Base-by-base conservation (phyloP, 2,113 vertebrate genomes). In the Aspiorhynchus laticeps region DNA sequence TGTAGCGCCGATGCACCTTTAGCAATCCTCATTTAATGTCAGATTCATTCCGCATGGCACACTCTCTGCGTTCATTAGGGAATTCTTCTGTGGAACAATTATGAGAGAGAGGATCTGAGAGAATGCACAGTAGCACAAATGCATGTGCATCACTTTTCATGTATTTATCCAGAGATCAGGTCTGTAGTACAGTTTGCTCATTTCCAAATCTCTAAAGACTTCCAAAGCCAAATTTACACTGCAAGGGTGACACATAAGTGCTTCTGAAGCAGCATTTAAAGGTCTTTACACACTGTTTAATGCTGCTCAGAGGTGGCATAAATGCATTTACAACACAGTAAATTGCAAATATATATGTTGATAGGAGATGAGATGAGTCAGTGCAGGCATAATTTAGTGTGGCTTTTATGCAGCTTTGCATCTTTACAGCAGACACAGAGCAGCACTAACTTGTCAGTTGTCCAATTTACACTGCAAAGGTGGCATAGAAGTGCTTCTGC, bases 1-100 rank as follows among this genome's bases (percentile, higher is more conserved):
- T 36, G 48, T 7, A 71, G 36, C 6, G 4, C 14, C n/a, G 33
- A 5, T 53, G 85, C 31, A 87, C 71, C 67, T 65, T 81, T 63
- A 79, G 63, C 85, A 86, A 88, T 83, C 71, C 84, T 89, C 36
- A 73, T 84, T 84, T 59, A 73, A 71, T 48, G 51, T 11, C 14
- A 15, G 28, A n/a, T 10, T 84, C 33, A n/a, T 21, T 61, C 43
- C 14, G 76, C 14, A 9, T 10, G 41, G 6, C 12, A 36, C 5
- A 38, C 10, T 26, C 48, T 79, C 31, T 81, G n/a, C 7, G 0
- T 51, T 87, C 41, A 33, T 80, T 38, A 85, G 17, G 61, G 7
- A 21, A 67, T 43, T 12, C 26, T 46, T 67, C 2, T 8, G 17
- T 61, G 53, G 14, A 82, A 82, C 59, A 61, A 53, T 36, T 36